Evolutionary conservation across 2,888 invertebrate genomes (phyloP).

Genomic region (Rhagonycha lutea): DNA sequence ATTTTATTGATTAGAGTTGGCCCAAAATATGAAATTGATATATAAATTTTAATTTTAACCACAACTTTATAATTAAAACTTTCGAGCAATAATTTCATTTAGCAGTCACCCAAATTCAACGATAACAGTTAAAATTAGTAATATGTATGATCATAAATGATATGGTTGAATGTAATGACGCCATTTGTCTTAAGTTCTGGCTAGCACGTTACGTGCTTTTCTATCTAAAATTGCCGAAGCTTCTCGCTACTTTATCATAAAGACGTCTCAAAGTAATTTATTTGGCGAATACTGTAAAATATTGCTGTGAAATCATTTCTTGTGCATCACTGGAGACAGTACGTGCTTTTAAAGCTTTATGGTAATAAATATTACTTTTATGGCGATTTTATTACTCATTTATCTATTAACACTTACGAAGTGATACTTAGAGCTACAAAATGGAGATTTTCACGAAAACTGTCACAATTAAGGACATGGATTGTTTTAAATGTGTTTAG

Average conservation of each 20-base stretch:
- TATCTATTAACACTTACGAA: constrained; percentile 9
- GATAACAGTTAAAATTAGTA: constrained; percentile 4
- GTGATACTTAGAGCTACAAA: constrained; percentile 1
- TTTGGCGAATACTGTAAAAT: constrained; percentile 22
- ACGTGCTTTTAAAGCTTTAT: constrained; percentile 14
- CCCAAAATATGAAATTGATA: neutral
- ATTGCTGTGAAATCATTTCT: constrained; percentile 18
- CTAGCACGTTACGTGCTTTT: constrained; percentile 24
- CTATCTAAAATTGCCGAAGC: constrained; percentile 27
- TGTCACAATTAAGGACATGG: neutral
- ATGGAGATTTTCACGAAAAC: neutral
- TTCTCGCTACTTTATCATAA: constrained; percentile 23
- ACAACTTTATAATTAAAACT: neutral
- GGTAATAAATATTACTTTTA: constrained; percentile 18
- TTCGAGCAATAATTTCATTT: neutral
- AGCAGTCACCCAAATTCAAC: neutral
- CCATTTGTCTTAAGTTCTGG: constrained; percentile 24
- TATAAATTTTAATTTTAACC: neutral
- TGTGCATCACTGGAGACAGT: constrained; percentile 18
- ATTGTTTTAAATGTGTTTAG: neutral
- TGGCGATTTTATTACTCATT: constrained; percentile 12
- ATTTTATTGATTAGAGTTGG: neutral
- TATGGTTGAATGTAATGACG: constrained; percentile 23
- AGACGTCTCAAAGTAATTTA: constrained; percentile 25
- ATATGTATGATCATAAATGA: constrained; percentile 6